Evolutionary conservation across 2,888 invertebrate species (phyloP), one percentile per base, ranked within the genome.

Genomic region (Biston stratarius): DNA sequence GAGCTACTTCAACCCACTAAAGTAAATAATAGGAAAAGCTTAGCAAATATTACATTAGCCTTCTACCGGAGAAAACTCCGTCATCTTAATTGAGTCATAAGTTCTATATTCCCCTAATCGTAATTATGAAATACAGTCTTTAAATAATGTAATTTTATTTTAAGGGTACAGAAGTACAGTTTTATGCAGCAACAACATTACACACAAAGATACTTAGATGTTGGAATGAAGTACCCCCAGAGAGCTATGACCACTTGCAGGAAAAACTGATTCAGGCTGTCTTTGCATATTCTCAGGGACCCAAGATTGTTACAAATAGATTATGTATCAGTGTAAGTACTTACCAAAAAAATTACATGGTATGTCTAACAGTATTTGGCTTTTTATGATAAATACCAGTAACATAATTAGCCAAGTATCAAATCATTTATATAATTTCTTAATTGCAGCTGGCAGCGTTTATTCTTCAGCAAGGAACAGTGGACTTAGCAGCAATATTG

Each of bases 181-280:
- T 98, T 91, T 99, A 98, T 94, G 99, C 97, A 63, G 99, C 99
- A 6, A 97, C 97, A 56, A 98, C 98, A 36, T 89, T 99, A 33
- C 97, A 99, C 81, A 96, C 96, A 0, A 99, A 99, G 88, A 95
- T 99, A 59, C 95, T 97, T 77, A 96, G 97, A 83, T 96, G 96
- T 83, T 99, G 98, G 98, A 95, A 95, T 83, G 98, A 98, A 91
- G 95, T 99, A 36, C 98, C 98, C 9, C 94, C 95, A 57, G 96
- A 96, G 70, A 97, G 97, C 81, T 96, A 97, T 86, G 95, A 96
- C 69, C 95, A 95, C 72, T 90, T 99, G 5, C 96, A 96, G 81
- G 96, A 96, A 74, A 96, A 97, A 82, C 94, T 98, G 67, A 89
- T 99, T 12, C 96, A 97, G 83, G 95, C 96, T 60, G 95, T 98